These are phyloP conservation scores for Phoenoteleia sp. DNA, from an alignment of 2,888 invertebrate genomes.

Conservation along the genomic window DNA sequence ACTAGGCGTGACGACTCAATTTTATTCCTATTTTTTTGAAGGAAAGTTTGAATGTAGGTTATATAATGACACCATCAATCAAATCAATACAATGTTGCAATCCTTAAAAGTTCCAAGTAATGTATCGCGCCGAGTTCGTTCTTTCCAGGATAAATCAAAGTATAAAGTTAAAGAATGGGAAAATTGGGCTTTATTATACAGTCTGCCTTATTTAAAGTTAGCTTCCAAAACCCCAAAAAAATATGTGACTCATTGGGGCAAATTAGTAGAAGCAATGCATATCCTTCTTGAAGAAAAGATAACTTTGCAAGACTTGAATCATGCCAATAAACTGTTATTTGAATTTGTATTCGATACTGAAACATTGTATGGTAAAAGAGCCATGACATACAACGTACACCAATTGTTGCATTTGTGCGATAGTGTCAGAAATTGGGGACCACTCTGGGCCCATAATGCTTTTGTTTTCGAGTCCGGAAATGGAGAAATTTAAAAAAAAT, in stretches of 20 bases:
- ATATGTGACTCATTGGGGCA: constrained; percentile 60
- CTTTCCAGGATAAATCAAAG: background rate
- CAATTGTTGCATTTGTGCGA: background rate
- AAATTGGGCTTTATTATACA: too few species aligned
- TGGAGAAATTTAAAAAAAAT: constrained; percentile 7
- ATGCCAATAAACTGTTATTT: constrained; percentile 44
- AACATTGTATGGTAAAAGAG: constrained; percentile 60
- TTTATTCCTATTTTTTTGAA: constrained; percentile 18
- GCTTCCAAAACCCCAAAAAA: background rate
- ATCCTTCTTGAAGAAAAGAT: constrained; percentile 60
- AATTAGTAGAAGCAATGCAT: constrained; percentile 58
- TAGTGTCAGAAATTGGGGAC: too few species aligned
- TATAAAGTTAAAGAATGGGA: too few species aligned
- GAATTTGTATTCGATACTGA: constrained; percentile 50
- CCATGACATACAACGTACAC: too few species aligned
- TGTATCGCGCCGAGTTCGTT: background rate
- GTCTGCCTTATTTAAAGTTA: background rate
- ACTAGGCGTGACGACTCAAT: constrained; percentile 46
- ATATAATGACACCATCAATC: background rate
- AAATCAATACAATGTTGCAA: constrained; percentile 20
- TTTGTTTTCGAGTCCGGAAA: background rate
- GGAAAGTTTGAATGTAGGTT: background rate
- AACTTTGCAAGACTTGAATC: constrained; percentile 39
- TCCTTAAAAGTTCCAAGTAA: constrained; percentile 17
- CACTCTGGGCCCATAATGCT: background rate